A percentile compares a stretch with the other conserved stretches of the same genome.
Conservation (phyloP, 2,113 vertebrate genomes). For the Hiodon alosoides region DNA sequence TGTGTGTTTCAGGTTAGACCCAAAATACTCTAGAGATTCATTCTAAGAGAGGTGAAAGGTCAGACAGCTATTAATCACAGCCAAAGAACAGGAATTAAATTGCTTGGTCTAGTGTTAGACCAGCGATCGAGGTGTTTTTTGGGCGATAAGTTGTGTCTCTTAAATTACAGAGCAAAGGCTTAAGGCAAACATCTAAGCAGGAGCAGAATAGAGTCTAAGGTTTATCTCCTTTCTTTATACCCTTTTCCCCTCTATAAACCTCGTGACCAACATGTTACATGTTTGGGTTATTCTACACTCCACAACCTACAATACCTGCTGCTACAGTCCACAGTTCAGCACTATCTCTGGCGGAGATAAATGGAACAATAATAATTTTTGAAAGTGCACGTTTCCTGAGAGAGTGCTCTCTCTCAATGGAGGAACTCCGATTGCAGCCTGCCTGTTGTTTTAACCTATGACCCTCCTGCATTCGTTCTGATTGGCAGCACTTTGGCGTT, state of each 20-base stretch:
- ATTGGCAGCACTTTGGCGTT: background rate
- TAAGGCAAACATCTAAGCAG: conserved; percentile 44
- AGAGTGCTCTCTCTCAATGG: background rate
- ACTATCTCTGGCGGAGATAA: conserved; percentile 2
- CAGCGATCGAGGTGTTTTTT: conserved; percentile 52
- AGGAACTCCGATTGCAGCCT: background rate
- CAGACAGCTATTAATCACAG: conserved; percentile 63
- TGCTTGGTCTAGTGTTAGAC: conserved; percentile 45
- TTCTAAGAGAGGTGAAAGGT: conserved; percentile 57
- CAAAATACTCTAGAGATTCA: conserved; percentile 54
- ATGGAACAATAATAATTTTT: conserved; percentile 16
- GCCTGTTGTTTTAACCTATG: conserved; percentile 26
- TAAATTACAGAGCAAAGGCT: conserved; percentile 56
- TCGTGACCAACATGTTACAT: background rate
- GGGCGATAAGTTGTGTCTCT: conserved; percentile 57
- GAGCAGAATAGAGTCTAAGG: conserved; percentile 24
- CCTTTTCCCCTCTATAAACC: background rate
- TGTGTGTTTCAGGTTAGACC: conserved; percentile 18
- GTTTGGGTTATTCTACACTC: background rate
- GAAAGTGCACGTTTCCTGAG: conserved; percentile 16
- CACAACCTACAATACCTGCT: background rate
- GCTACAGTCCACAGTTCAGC: background rate
- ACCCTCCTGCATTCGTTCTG: conserved; percentile 2
- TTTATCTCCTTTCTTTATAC: background rate
- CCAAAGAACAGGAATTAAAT: conserved; percentile 57